Percentiles rank a stretch among this genome's conserved stretches.
Evolutionary conservation across 2,888 invertebrate species (phyloP).

Genomic region (Venusia cambrica): DNA sequence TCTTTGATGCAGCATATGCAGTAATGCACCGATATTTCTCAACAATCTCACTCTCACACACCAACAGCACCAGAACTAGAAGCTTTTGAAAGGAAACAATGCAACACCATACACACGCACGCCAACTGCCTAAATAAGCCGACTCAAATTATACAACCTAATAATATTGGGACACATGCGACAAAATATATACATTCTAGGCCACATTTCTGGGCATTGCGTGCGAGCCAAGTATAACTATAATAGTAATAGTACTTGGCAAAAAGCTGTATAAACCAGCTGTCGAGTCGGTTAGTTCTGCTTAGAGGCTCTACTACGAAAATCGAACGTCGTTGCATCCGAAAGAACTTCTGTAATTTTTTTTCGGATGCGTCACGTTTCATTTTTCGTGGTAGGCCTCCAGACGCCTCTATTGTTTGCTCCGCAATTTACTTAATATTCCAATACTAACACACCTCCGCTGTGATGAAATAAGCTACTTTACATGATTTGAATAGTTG

Average conservation of each 20-base stretch:
- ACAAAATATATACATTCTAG: constrained; percentile 33
- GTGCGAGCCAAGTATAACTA: constrained; percentile 40
- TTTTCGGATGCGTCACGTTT: too few species aligned
- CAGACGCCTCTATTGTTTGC: constrained; percentile 40
- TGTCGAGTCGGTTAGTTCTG: constrained; percentile 35
- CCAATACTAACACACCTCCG: constrained; percentile 30
- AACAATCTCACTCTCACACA: too few species aligned
- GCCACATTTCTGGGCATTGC: constrained; percentile 39
- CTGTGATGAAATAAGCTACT: constrained; percentile 37
- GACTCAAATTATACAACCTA: constrained; percentile 6
- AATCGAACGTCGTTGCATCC: too few species aligned
- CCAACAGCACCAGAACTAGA: too few species aligned
- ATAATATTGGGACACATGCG: constrained; percentile 10
- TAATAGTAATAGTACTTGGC: constrained; percentile 25
- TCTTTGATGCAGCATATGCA: too few species aligned
- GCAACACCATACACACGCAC: too few species aligned
- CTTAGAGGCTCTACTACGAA: too few species aligned
- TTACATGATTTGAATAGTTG: constrained; percentile 39
- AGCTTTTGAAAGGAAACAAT: too few species aligned
- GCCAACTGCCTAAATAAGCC: constrained; percentile 6
- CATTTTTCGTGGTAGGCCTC: too few species aligned
- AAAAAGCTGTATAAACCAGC: constrained; percentile 44
- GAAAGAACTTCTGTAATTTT: too few species aligned
- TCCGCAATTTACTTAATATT: constrained; percentile 37
- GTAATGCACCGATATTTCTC: too few species aligned